Evolutionary conservation across 2,113 vertebrate genomes (phyloP).

Genomic region (Calyptomena viridis): DNA sequence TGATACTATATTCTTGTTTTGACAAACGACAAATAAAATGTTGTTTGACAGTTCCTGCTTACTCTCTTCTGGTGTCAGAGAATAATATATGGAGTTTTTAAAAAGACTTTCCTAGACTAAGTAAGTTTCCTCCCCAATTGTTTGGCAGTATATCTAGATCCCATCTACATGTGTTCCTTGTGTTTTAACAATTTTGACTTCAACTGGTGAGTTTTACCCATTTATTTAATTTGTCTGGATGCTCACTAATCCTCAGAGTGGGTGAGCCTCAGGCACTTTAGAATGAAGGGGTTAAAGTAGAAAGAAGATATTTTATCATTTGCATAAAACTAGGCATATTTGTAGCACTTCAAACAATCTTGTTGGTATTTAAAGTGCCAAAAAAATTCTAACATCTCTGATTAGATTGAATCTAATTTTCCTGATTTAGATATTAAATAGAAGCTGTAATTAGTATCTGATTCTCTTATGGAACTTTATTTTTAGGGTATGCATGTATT

Average conservation of each 20-base stretch:
- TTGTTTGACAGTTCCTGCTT: background rate
- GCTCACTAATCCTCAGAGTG: background rate
- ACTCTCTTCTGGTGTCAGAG: background rate
- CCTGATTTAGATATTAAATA: conserved; percentile 62
- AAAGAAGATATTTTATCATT: background rate
- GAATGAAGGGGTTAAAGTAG: background rate
- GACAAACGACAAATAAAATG: background rate
- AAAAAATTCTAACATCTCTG: conserved; percentile 53
- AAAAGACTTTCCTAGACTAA: background rate
- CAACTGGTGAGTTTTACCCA: background rate
- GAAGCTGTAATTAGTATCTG: conserved; percentile 48
- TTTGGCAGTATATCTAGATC: background rate
- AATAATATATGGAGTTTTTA: background rate
- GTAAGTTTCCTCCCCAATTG: background rate
- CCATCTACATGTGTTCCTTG: background rate
- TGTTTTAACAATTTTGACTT: background rate
- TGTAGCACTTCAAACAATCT: conserved; percentile 33
- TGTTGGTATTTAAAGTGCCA: conserved; percentile 41
- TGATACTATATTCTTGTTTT: background rate
- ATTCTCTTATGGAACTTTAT: conserved; percentile 52
- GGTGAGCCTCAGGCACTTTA: background rate
- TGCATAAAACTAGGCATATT: conserved; percentile 40
- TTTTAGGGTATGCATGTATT: conserved; percentile 28
- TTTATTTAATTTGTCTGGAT: background rate
- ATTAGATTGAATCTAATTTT: conserved; percentile 65